Evolutionary conservation across 2,797 vertebrate genomes (phyloP), one percentile per base, ranked within the genome.

Genomic region (Apodemus agrarius): DNA sequence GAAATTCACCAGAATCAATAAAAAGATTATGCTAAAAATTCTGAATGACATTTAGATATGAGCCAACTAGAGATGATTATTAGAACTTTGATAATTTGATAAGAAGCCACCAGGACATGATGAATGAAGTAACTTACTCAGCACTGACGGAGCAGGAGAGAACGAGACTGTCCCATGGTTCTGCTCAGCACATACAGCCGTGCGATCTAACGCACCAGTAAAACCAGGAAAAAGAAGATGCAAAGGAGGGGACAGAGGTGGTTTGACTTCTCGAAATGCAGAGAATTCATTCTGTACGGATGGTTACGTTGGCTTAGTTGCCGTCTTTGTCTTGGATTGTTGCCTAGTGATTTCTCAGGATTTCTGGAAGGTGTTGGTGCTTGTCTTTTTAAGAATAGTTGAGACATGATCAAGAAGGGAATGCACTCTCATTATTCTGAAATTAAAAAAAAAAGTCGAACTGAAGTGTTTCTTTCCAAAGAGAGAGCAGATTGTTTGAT

Each of bases 361-460:
- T 94, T 91, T 74, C 87, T 94, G 89, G 63, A 93, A 97, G 52
- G 81, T 85, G 65, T 72, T 63, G 40, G 59, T 78, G 59, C 92
- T 87, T 96, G 65, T 93, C 72, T 90, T 94, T 96, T 97, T 46
- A 88, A 91, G 91, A 94, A 95, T 40, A 89, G 88, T 79, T 96
- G 94, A 96, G 90, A 95, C 49, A 81, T 37, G 72, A 82, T 93
- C 84, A 92, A 84, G 83, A 95, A 96, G 94, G 95, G 9, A 72
- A 72, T 0, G 65, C 37, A 10, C 57, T 90, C 34, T 19, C 67
- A 93, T 95, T 90, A 46, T 88, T 80, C 63, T 83, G 85, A 54
- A 88, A 67, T 67, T 67, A 90, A 78, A 92, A 54, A 29, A 72
- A 57, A n/a, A 72, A 80, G 65, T 59, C 84, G 61, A 84, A 83